Conservation (phyloP, 2,797 vertebrate genomes). For the Ammospiza maritima region DNA sequence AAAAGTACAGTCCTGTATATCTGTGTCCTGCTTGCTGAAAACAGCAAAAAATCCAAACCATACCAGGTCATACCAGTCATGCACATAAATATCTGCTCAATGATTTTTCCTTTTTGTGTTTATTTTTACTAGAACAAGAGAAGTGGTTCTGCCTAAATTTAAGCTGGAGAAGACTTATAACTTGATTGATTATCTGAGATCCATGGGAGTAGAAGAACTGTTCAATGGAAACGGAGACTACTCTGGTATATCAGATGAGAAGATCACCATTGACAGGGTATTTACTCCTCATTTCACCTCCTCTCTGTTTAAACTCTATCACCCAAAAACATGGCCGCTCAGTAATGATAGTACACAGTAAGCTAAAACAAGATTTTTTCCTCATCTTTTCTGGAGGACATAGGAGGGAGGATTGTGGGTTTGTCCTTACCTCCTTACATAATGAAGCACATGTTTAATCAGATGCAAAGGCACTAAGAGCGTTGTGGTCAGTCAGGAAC, state of each 20-base stretch:
- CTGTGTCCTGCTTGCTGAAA: neutral
- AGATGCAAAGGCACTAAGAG: neutral
- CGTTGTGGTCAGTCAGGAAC: neutral
- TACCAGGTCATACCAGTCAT: neutral
- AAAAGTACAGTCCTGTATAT: neutral
- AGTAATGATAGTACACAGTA: neutral
- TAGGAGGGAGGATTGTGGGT: neutral
- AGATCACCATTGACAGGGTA: slow-evolving; percentile 88
- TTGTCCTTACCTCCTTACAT: neutral
- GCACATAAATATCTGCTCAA: neutral
- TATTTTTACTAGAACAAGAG: slow-evolving; percentile 85
- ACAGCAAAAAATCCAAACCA: neutral
- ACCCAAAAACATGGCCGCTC: neutral
- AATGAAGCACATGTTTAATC: neutral
- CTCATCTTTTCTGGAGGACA: neutral
- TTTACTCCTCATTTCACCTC: neutral
- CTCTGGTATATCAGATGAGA: slow-evolving; percentile 87
- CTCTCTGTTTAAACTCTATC: neutral
- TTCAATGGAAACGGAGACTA: slow-evolving; percentile 87
- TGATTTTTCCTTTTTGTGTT: neutral
- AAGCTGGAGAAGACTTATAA: slow-evolving; percentile 94
- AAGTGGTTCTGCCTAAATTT: slow-evolving; percentile 91
- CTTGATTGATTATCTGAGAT: slow-evolving; percentile 86
- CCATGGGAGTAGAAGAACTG: slow-evolving; percentile 88
- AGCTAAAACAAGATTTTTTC: neutral